phyloP scores from a whole-genome alignment of 1,140 invertebrate species.

The Trinorchestia longiramus region DNA sequence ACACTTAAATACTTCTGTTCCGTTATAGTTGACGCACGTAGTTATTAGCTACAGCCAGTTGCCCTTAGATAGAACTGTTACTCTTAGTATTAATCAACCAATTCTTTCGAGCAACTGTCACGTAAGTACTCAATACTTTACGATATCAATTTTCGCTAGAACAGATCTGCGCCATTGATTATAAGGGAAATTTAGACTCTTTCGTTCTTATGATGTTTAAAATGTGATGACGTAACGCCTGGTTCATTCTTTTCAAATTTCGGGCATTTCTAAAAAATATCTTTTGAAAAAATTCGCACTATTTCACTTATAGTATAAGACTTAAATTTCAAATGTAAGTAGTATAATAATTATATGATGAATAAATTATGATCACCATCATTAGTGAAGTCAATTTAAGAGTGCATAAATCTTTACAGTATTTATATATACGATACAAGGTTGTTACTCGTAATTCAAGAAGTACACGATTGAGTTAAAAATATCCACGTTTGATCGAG shows the following conservation, averaged over 20 bases:
- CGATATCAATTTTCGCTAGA: not conserved
- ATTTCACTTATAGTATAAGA: not conserved
- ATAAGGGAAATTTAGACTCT: not conserved
- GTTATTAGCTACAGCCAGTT: not conserved
- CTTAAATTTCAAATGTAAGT: not conserved
- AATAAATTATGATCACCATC: not conserved
- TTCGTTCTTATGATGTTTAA: not conserved
- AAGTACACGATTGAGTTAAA: not conserved
- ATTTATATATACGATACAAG: not conserved
- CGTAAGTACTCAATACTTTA: not conserved
- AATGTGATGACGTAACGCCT: not conserved
- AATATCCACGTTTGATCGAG: not conserved
- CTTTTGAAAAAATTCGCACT: not conserved
- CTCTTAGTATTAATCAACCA: not conserved
- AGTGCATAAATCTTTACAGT: too few relatives aligned
- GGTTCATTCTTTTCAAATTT: not conserved
- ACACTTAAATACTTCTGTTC: not conserved
- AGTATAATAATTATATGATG: not conserved
- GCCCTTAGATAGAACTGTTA: constrained; percentile 7
- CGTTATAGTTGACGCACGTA: not conserved
- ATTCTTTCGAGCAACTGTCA: not conserved
- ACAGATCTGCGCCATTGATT: not conserved
- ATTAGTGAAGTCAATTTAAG: not conserved
- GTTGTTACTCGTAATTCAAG: not conserved
- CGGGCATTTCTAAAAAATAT: not conserved